Evolutionary conservation across 1,140 invertebrate species (phyloP), one percentile per base, ranked within the genome.

Genomic region (Euura lappo): DNA sequence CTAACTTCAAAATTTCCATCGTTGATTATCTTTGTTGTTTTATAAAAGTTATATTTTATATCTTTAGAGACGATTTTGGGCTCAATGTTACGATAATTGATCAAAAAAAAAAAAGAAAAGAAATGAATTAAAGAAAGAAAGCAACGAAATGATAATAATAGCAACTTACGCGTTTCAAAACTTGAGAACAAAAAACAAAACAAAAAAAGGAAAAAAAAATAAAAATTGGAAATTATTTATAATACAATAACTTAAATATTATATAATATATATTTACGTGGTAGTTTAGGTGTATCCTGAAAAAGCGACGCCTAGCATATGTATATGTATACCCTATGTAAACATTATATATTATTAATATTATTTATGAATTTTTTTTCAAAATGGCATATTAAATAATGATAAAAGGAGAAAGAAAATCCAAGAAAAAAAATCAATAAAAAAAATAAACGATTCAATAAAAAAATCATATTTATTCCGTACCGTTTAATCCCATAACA

Each of bases 251-350:
- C 72, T 75, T 77, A 75, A 75, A 67, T 75, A 77, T 28, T 72
- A 72, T 77, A 47, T 75, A 8, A 43, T 8, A 42, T 13, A 67
- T 13, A 13, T 28, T 42, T 79, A 79, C 74, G 77, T 79, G 71
- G 75, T 81, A 84, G 77, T 81, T 79, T 84, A 84, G 79, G 76
- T 80, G 75, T 85, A 84, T 28, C 79, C 73, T 81, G 80, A 83
- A 83, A 28, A 83, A 69, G 81, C 75, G 71, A 83, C 80, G 83
- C 83, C 79, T 84, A 82, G 74, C 75, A 67, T 80, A 78, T 78
- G 75, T 79, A 79, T 81, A 76, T 74, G 74, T 75, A 67, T 80
- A 28, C 28, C 28, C 28, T 28, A 79, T 78, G 75, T 79, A 79
- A 81, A 76, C 75, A 82, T 81, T 80, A 79, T 79, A 78, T 75